phyloP scores from a whole-genome alignment of 2,888 invertebrate genomes.

The Pegoplata infirma region DNA sequence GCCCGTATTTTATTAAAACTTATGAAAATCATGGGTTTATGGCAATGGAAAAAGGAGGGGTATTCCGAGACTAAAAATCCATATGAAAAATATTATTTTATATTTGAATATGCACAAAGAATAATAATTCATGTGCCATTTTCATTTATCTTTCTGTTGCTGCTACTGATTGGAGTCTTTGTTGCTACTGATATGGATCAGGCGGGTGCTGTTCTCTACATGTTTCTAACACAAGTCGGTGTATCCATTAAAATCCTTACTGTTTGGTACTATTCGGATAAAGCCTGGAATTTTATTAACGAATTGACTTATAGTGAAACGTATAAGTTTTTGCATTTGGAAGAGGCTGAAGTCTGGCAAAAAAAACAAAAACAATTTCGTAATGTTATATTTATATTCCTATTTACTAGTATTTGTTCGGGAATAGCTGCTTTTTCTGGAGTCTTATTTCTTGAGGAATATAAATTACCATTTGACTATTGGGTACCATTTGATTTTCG shows the following conservation, averaged over 20 bases:
- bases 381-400: slow-evolving; percentile 61
- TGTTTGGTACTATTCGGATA: slow-evolving; percentile 65
- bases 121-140: slow-evolving; percentile 65
- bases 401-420: slow-evolving; percentile 59
- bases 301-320: slow-evolving; percentile 57
- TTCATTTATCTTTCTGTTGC: slow-evolving; percentile 66
- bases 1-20: neutral
- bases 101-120: neutral
- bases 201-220: slow-evolving; percentile 69
- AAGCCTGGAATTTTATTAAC: slow-evolving; percentile 64
- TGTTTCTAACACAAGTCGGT: slow-evolving; percentile 69
- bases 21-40: neutral
- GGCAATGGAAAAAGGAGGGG: neutral
- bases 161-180: slow-evolving; percentile 69
- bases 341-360: slow-evolving; percentile 66
- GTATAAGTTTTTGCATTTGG: slow-evolving; percentile 47
- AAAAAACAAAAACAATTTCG: slow-evolving; percentile 65
- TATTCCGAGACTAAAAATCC: no score
- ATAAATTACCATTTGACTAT: slow-evolving; percentile 68
- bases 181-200: slow-evolving; percentile 67
- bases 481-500: slow-evolving; percentile 74
- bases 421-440: slow-evolving; percentile 61
- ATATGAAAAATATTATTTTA: neutral
- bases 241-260: slow-evolving; percentile 70
- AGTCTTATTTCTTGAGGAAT: slow-evolving; percentile 25